Evolutionary conservation across 2,888 invertebrate species (phyloP).

Genomic region (Tachina lurida): DNA sequence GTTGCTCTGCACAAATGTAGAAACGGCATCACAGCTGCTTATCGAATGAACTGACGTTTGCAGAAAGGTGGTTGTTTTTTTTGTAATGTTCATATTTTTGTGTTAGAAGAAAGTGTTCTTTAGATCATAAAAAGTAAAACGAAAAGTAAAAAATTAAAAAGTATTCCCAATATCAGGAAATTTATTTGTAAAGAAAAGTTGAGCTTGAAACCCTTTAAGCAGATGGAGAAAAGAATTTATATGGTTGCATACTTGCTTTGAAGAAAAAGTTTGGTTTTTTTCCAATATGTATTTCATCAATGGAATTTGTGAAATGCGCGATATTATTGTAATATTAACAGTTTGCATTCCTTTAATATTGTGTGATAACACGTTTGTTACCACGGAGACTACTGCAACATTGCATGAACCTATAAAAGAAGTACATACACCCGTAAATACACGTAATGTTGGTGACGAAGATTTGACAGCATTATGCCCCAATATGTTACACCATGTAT

Average conservation of each 20-base stretch:
- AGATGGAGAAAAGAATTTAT: neutral
- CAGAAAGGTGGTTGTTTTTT: conserved; percentile 47
- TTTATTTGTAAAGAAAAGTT: neutral
- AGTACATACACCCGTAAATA: conserved; percentile 49
- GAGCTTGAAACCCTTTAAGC: neutral
- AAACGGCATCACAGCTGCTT: conserved; percentile 60
- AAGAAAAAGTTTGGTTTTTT: neutral
- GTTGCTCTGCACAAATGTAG: conserved; percentile 30
- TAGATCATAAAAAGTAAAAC: neutral
- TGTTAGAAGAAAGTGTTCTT: conserved; percentile 10
- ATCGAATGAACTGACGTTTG: conserved; percentile 37
- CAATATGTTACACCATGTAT: conserved; percentile 81
- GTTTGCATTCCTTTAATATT: conserved; percentile 36
- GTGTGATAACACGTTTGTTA: conserved; percentile 45
- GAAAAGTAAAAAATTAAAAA: neutral
- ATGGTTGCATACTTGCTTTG: neutral
- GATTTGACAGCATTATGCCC: conserved; percentile 77
- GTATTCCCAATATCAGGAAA: neutral
- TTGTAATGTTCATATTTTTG: conserved; percentile 50
- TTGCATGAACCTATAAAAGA: conserved; percentile 46
- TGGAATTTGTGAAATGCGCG: conserved; percentile 6
- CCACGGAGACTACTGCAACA: conserved; percentile 49
- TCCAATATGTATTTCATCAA: conserved; percentile 31
- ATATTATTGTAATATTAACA: conserved; percentile 29
- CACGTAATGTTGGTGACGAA: conserved; percentile 64